A percentile compares a stretch with the other conserved stretches of the same genome.
phyloP scores from a whole-genome alignment of 2,888 invertebrate genomes.

The Chaitophorus viminalis region DNA sequence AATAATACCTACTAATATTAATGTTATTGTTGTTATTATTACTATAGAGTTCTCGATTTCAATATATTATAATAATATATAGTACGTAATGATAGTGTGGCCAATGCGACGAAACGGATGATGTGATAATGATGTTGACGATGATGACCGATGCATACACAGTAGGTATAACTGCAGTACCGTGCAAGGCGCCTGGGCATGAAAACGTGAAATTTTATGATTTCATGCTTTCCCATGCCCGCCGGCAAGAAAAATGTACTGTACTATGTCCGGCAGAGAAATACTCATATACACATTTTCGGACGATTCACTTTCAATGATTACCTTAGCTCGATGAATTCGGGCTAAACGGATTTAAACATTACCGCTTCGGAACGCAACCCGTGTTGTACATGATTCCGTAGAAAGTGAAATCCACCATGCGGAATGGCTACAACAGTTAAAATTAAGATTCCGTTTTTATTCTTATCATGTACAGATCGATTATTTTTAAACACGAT shows the following conservation, averaged over 20 bases:
- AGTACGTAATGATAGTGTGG: neutral
- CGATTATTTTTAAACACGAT: neutral
- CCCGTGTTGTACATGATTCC: neutral
- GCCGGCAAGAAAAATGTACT: constrained; percentile 39
- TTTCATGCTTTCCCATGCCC: constrained; percentile 60
- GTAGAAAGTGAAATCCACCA: constrained; percentile 49
- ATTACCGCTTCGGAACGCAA: neutral
- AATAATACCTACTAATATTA: neutral
- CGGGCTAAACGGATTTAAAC: constrained; percentile 53
- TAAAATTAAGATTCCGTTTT: constrained; percentile 26
- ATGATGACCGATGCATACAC: neutral
- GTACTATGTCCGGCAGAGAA: constrained; percentile 13
- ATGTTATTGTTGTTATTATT: neutral
- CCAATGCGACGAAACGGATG: neutral
- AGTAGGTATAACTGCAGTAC: neutral
- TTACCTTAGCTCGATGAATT: constrained; percentile 45
- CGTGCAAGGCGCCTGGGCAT: neutral
- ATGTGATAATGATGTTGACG: neutral
- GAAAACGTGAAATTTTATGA: constrained; percentile 56
- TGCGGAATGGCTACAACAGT: constrained; percentile 36
- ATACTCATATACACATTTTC: constrained; percentile 23
- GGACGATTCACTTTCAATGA: constrained; percentile 59
- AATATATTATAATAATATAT: neutral
- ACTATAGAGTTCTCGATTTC: neutral
- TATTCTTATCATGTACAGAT: neutral